Base-by-base conservation (phyloP, 1,140 invertebrate species). In the Zaprionus ornatus region DNA sequence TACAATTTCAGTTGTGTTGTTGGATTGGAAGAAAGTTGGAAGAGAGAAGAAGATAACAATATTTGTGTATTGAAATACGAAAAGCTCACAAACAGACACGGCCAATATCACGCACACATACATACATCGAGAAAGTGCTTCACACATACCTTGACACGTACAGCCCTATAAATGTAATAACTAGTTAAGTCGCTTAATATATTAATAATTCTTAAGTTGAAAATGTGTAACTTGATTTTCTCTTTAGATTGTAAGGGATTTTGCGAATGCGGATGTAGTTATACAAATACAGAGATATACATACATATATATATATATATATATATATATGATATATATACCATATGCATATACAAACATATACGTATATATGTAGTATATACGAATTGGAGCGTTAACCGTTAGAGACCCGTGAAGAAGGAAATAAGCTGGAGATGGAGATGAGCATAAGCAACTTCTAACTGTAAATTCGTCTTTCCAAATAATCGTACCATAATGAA, bases 381-480 rank as follows among this genome's bases (percentile, higher is more conserved):
- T 70, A 57, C 50, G 27, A 70, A 35, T 50, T 63, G 66, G 57
- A 48, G 50, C 48, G 72, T 83, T 77, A 82, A 71, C 54, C 57
- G 56, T 40, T 66, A 74, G 10, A 50, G 10, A 72, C 61, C 40
- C 37, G 42, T 65, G 56, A 10, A 37, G 73, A 60, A 60, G 57
- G 10, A 52, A 60, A 21, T 29, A 45, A 52, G 40, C 68, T 42
- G 17, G 42, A 70, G 63, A 62, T 56, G 54, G 45, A 52, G 66
- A 65, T 56, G 54, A 78, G 72, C 74, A 82, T 65, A 63, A 80
- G 84, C 79, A 77, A 82, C 73, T 74, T 87, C 77, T 83, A 88
- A 87, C 55, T 88, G 84, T 88, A 88, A 88, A 88, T 88, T 88
- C 85, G 85, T 88, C 85, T 88, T 88, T 88, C 85, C 85, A 88